phyloP scores from a whole-genome alignment of 2,113 vertebrate species.

The Cynopterus brachyotis region DNA sequence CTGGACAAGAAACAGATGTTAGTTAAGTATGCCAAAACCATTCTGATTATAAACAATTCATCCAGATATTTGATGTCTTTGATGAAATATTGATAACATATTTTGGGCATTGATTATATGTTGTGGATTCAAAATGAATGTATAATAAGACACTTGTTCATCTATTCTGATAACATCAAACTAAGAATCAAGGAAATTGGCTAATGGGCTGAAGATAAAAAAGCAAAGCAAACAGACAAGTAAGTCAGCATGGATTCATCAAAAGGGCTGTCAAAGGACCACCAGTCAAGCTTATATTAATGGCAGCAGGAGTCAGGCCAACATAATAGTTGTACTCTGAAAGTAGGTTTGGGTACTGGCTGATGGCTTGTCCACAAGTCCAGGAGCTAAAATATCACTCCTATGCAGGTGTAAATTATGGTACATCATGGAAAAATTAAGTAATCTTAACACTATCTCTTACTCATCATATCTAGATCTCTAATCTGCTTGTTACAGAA shows the following conservation, averaged over 20 bases:
- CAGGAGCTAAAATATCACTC: neutral
- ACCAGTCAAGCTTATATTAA: neutral
- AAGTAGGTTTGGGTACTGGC: too few relatives aligned
- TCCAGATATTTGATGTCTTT: neutral
- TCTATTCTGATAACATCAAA: neutral
- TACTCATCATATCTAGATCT: neutral
- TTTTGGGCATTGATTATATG: neutral
- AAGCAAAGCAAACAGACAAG: neutral
- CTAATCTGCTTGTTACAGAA: neutral
- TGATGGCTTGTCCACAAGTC: neutral
- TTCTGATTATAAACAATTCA: neutral
- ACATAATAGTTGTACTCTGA: neutral
- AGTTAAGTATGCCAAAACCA: neutral
- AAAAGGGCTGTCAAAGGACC: neutral
- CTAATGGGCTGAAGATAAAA: neutral
- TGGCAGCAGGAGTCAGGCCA: neutral
- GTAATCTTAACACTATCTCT: neutral
- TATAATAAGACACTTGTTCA: neutral
- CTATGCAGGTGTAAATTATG: neutral
- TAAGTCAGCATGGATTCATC: neutral
- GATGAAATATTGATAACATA: neutral
- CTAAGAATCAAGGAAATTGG: neutral
- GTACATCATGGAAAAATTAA: neutral
- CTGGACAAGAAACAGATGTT: neutral
- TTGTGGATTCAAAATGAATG: neutral